A percentile compares a stretch with the other conserved stretches of the same genome.
These are phyloP conservation scores for Eilema griseolum DNA, from an alignment of 2,888 invertebrate genomes.

Conservation along the genomic window DNA sequence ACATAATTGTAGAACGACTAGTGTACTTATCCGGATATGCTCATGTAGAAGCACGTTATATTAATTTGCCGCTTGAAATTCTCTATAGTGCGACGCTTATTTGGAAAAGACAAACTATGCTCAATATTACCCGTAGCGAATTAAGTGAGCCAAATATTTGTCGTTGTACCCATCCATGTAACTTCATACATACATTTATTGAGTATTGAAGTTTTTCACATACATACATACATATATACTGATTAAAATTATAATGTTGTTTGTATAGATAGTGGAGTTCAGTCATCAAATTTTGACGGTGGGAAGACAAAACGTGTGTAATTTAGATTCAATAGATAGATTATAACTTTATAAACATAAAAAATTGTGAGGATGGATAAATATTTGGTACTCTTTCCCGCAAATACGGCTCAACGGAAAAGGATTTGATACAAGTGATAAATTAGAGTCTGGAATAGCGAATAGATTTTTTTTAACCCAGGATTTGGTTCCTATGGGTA, in stretches of 20 bases:
- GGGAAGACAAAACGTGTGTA: slow-evolving; percentile 20
- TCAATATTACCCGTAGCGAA: slow-evolving; percentile 54
- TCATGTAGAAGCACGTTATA: slow-evolving; percentile 46
- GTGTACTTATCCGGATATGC: slow-evolving; percentile 64
- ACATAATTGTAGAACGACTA: slow-evolving; percentile 53
- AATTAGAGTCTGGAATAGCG: no score
- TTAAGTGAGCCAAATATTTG: slow-evolving; percentile 57
- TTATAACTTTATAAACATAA: background rate
- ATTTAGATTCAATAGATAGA: background rate
- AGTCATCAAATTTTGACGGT: background rate
- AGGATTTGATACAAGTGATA: background rate
- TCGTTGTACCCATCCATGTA: slow-evolving; percentile 57
- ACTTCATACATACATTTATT: slow-evolving; percentile 34
- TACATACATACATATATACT: slow-evolving; percentile 36
- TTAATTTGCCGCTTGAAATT: slow-evolving; percentile 61
- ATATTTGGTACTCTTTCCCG: no score
- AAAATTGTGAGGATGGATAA: background rate
- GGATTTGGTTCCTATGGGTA: background rate
- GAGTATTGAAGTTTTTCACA: slow-evolving; percentile 33
- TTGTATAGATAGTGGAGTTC: slow-evolving; percentile 33
- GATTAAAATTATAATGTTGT: slow-evolving; percentile 32
- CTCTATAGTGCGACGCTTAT: slow-evolving; percentile 61
- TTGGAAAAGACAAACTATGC: slow-evolving; percentile 69
- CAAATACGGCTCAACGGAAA: background rate
- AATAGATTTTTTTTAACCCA: background rate